These are phyloP conservation scores for Oopsacas minuta DNA, from an alignment of 37 sponge, comb jelly and placozoan species.

Conservation along the genomic window DNA sequence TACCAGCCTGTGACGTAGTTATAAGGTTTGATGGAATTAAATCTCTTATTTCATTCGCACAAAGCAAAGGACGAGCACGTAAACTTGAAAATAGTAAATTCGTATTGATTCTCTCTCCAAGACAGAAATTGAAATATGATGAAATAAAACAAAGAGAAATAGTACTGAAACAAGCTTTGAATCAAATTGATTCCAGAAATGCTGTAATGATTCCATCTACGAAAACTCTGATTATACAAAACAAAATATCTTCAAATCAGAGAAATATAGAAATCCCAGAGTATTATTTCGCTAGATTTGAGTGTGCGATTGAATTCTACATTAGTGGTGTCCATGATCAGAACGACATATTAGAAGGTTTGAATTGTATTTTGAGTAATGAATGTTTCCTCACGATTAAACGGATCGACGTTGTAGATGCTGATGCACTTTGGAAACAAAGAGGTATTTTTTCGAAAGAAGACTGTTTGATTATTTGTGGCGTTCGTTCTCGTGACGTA, in stretches of 20 bases:
- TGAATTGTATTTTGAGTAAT: not conserved
- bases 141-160: not conserved
- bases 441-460: not conserved
- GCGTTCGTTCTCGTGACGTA: not conserved
- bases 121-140: not conserved
- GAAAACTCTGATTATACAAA: not conserved
- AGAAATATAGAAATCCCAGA: not conserved
- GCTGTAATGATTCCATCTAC: not conserved
- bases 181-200: not conserved
- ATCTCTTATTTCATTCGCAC: not conserved
- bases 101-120: not conserved
- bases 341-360: not conserved
- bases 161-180: not conserved
- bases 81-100: not conserved
- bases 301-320: conserved; percentile 7
- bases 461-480: not conserved
- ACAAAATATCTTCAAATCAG: not conserved
- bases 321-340: not conserved
- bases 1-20: conserved; percentile 74
- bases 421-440: not conserved
- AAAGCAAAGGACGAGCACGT: not conserved
- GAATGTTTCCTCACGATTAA: not conserved
- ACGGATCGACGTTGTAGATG: not conserved
- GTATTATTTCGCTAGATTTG: not conserved
- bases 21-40: conserved; percentile 38